phyloP scores from a whole-genome alignment of 2,797 vertebrate species.

The Decapterus maruadsi region DNA sequence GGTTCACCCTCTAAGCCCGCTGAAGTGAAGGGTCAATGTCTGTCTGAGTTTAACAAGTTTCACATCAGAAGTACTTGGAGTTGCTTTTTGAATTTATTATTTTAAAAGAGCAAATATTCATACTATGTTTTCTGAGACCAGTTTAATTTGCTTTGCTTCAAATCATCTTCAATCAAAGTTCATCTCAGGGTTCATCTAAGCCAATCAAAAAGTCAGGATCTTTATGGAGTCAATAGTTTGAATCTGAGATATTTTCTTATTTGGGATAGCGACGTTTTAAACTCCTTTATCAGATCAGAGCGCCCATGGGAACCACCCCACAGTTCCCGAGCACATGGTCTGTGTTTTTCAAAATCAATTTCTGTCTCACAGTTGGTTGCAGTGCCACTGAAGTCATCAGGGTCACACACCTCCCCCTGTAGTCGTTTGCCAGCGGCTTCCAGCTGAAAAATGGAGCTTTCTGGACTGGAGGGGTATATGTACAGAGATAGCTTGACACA shows the following conservation, averaged over 20 bases:
- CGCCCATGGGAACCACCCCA: conserved; percentile 55
- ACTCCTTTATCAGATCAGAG: conserved; percentile 59
- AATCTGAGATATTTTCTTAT: conserved; percentile 40
- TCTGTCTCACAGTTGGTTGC: conserved; percentile 76
- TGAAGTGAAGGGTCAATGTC: conserved; percentile 57
- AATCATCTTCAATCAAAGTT: not conserved
- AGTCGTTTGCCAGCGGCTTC: conserved; percentile 74
- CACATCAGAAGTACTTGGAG: conserved; percentile 52
- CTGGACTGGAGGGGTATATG: conserved; percentile 78
- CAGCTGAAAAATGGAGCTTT: conserved; percentile 83
- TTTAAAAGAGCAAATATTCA: conserved; percentile 44
- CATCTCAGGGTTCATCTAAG: conserved; percentile 12
- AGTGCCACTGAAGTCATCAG: conserved; percentile 79
- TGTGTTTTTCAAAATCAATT: conserved; percentile 79
- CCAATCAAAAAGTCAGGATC: conserved; percentile 5
- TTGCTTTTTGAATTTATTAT: conserved; percentile 3
- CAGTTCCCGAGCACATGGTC: conserved; percentile 56
- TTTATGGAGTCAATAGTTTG: conserved; percentile 18
- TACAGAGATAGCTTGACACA: conserved; percentile 84
- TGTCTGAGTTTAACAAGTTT: conserved; percentile 58
- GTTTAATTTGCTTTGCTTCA: conserved; percentile 5
- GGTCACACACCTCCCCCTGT: conserved; percentile 76
- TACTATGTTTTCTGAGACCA: not conserved
- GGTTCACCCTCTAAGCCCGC: conserved; percentile 40
- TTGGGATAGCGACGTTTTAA: conserved; percentile 37